Evolutionary conservation across 2,797 vertebrate genomes (phyloP), one percentile per base, ranked within the genome.

Genomic region (Pantherophis vulpinus): DNA sequence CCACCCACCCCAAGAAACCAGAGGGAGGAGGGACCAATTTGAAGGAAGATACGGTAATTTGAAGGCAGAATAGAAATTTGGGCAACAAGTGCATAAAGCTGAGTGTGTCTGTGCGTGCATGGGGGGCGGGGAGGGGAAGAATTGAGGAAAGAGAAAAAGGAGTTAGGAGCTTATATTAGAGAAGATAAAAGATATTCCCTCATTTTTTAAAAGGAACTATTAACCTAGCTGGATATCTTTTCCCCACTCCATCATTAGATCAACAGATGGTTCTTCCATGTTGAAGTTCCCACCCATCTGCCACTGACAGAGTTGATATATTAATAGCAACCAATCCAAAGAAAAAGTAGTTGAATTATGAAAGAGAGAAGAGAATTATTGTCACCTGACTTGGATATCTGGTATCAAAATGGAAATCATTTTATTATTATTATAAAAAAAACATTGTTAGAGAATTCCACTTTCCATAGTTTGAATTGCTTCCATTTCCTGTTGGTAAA

Each of bases 121-220:
- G 10, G 0, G 14, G 12, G 13, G 13, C 0, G 8, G 16, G 7
- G 16, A 2, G 4, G 10, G 10, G 10, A 20, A 20, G 0, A 25
- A 25, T 47, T 42, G 74, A 83, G 20, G 37, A 47, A 42, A 83
- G 74, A 83, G 20, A 83, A 83, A 83, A 83, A 23, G 16, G 20
- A 47, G 20, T 23, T 11, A 47, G 74, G 32, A 83, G 20, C 3
- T 83, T 47, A 5, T 83, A 47, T 83, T 47, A 20, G 14, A 18
- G 66, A 32, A 70, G 14, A 70, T 32, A 70, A 70, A 70, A 2
- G 6, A 70, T 70, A 70, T 70, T 18, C n/a, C n/a, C 66, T 18
- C 66, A 18, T 70, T 70, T 16, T 70, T 16, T 11, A 5, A 83
- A 25, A 42, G 18, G 3, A 79, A 42, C 70, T 79, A 42, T 79